Conservation (phyloP, 2,888 invertebrate genomes). For the Empis stercorea region DNA sequence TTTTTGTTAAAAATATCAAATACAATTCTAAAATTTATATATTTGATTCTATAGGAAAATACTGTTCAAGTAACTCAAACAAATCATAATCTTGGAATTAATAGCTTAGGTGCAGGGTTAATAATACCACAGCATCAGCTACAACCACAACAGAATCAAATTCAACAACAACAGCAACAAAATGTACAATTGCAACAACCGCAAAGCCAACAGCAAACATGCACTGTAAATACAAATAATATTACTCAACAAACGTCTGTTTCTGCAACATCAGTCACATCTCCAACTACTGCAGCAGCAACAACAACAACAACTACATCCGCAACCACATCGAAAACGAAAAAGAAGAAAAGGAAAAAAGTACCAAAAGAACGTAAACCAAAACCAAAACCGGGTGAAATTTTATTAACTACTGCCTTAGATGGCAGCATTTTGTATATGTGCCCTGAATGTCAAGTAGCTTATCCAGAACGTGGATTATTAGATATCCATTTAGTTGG, state of each 20-base stretch:
- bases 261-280: background rate
- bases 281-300: conserved; percentile 4
- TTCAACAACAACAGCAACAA: conserved; percentile 16
- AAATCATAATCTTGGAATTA: background rate
- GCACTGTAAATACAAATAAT: conserved; percentile 1
- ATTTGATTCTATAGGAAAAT: background rate
- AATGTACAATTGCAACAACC: conserved; percentile 21
- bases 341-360: conserved; percentile 74
- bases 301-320: conserved; percentile 21
- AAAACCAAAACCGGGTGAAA: conserved; percentile 70
- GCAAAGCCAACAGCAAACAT: conserved; percentile 16
- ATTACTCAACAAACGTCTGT: background rate
- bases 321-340: conserved; percentile 35
- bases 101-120: conserved; percentile 8
- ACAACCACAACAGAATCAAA: conserved; percentile 18
- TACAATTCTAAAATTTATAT: background rate
- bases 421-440: conserved; percentile 77
- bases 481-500: conserved; percentile 73
- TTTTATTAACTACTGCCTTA: conserved; percentile 60
- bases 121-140: conserved; percentile 13
- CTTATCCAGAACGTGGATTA: conserved; percentile 71
- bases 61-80: background rate
- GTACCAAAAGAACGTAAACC: conserved; percentile 58
- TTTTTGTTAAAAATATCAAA: background rate
- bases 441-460: conserved; percentile 81